A percentile compares a stretch with the other conserved stretches of the same genome.
These are phyloP conservation scores for Tetranychus piercei DNA, from an alignment of 2,888 invertebrate species.

Conservation along the genomic window DNA sequence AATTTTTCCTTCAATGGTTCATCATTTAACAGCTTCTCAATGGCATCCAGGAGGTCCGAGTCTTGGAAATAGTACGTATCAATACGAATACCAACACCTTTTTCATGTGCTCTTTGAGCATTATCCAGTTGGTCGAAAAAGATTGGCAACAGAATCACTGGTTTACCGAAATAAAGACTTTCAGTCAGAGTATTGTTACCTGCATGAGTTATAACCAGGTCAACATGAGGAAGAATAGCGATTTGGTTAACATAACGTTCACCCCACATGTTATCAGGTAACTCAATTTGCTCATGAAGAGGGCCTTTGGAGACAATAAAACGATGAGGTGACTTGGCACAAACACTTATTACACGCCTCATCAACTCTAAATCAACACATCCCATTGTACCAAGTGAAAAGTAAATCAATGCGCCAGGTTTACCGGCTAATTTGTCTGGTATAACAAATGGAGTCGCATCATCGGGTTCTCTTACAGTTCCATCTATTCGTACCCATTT, in stretches of 20 bases:
- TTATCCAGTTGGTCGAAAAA: conserved; percentile 3
- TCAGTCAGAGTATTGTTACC: conserved; percentile 3
- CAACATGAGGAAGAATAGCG: background rate
- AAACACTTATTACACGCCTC: background rate
- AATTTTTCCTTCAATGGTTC: conserved; percentile 10
- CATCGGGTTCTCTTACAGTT: background rate
- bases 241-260: conserved; percentile 1
- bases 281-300: conserved; percentile 6
- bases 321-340: conserved; percentile 1
- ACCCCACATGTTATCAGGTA: conserved; percentile 6
- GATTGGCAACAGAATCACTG: background rate
- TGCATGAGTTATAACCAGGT: background rate
- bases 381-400: conserved; percentile 8
- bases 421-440: conserved; percentile 2
- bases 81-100: conserved; percentile 13
- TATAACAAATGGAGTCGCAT: conserved; percentile 3
- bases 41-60: conserved; percentile 5
- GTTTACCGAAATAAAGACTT: conserved; percentile 5
- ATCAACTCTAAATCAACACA: conserved; percentile 3
- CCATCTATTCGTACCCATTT: background rate
- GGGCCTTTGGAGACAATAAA: conserved; percentile 4
- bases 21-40: conserved; percentile 15
- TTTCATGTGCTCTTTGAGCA: conserved; percentile 17
- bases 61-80: conserved; percentile 10
- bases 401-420: conserved; percentile 9